A percentile compares a stretch with the other conserved stretches of the same genome.
Conservation (phyloP, 2,888 invertebrate genomes). For the Trichopoda pennipes region DNA sequence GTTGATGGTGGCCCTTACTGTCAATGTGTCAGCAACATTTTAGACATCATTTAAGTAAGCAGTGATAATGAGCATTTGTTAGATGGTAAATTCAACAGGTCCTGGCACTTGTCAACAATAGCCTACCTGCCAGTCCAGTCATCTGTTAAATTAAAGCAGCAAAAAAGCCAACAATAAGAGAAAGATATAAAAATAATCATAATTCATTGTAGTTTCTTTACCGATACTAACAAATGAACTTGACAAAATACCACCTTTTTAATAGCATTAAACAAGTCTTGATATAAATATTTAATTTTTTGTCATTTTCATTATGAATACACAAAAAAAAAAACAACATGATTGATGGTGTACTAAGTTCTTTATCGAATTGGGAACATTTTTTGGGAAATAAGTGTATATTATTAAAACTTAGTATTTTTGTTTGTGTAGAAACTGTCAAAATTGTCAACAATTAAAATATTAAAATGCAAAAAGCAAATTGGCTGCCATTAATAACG, state of each 20-base stretch:
- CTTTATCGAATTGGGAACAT: slow-evolving; percentile 39
- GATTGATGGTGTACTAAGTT: slow-evolving; percentile 53
- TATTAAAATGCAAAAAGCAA: too few relatives aligned
- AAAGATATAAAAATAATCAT: slow-evolving; percentile 58
- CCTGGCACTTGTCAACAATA: slow-evolving; percentile 60
- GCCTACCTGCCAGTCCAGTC: slow-evolving; percentile 17
- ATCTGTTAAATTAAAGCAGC: slow-evolving; percentile 10
- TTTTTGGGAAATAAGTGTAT: slow-evolving; percentile 25
- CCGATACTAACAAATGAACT: slow-evolving; percentile 41
- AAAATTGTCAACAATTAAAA: background rate
- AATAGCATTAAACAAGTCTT: slow-evolving; percentile 44
- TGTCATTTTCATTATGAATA: slow-evolving; percentile 13
- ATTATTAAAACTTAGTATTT: background rate
- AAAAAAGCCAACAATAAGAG: slow-evolving; percentile 17
- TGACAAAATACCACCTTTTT: slow-evolving; percentile 61
- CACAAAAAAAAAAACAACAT: slow-evolving; percentile 7
- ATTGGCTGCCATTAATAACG: too few relatives aligned
- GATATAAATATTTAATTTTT: slow-evolving; percentile 54
- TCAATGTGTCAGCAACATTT: slow-evolving; percentile 71
- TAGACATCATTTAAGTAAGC: slow-evolving; percentile 64
- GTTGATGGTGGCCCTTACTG: slow-evolving; percentile 71
- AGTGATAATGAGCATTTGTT: slow-evolving; percentile 71
- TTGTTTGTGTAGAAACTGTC: background rate
- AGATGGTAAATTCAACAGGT: slow-evolving; percentile 64
- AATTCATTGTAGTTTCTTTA: slow-evolving; percentile 63